These are phyloP conservation scores for Corvus hawaiiensis DNA, from an alignment of 2,113 vertebrate species.

Conservation along the genomic window DNA sequence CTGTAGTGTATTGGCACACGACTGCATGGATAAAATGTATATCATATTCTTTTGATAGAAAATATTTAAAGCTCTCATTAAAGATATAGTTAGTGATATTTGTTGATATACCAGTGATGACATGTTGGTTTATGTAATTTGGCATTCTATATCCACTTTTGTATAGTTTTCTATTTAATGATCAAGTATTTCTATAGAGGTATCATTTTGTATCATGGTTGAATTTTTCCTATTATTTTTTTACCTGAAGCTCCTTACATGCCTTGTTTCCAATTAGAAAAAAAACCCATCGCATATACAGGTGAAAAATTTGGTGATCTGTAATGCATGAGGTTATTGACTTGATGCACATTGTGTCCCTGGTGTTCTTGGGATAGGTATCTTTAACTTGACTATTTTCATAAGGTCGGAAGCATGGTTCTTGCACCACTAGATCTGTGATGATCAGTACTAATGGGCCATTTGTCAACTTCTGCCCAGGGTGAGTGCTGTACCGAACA, in stretches of 20 bases:
- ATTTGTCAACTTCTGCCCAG: not conserved
- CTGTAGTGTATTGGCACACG: not conserved
- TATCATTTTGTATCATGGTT: not conserved
- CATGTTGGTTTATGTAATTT: not conserved
- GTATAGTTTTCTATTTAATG: not conserved
- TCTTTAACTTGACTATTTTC: not conserved
- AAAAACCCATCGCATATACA: not conserved
- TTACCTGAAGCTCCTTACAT: not conserved
- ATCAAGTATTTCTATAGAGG: not conserved
- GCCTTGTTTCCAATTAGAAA: not conserved
- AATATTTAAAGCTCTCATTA: not conserved
- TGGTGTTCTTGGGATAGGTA: not conserved
- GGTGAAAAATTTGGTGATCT: not conserved
- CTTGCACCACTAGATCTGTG: not conserved
- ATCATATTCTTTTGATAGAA: not conserved
- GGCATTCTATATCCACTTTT: not conserved
- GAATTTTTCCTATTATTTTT: not conserved
- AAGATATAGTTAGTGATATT: not conserved
- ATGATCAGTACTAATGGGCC: not conserved
- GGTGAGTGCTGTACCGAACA: accelerated
- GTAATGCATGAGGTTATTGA: not conserved
- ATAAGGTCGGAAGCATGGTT: not conserved
- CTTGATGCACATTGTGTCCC: not conserved
- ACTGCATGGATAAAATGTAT: not conserved
- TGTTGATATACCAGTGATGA: not conserved